Conservation (phyloP, 2,113 vertebrate species). For the Corydoras maculifer region DNA sequence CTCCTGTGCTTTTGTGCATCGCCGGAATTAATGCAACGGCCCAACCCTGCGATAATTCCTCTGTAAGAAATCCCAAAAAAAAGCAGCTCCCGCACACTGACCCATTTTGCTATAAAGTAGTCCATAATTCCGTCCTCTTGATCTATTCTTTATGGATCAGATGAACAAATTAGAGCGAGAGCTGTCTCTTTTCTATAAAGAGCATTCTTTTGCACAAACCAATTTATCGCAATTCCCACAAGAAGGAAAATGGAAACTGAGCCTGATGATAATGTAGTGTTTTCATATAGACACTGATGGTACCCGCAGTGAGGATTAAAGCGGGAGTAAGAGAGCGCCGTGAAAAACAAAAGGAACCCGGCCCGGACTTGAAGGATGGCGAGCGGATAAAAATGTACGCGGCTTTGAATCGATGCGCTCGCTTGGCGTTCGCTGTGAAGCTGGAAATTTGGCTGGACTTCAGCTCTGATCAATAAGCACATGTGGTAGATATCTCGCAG, state of each 20-base stretch:
- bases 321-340: too few relatives aligned
- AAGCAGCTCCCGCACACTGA: constrained; percentile 55
- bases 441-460: too few relatives aligned
- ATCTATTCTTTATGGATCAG: constrained; percentile 51
- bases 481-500: too few relatives aligned
- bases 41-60: constrained; percentile 60
- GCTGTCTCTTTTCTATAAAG: constrained; percentile 27
- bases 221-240: constrained; percentile 45
- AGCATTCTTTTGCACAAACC: constrained; percentile 38
- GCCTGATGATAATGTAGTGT: too few relatives aligned
- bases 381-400: too few relatives aligned
- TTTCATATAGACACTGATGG: too few relatives aligned
- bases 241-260: constrained; percentile 24
- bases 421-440: too few relatives aligned
- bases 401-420: too few relatives aligned
- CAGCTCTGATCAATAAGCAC: too few relatives aligned
- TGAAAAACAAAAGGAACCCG: too few relatives aligned
- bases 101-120: constrained; percentile 67
- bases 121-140: constrained; percentile 58
- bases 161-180: constrained; percentile 36
- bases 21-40: constrained; percentile 70
- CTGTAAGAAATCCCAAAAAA: constrained; percentile 49
- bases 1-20: constrained; percentile 53
- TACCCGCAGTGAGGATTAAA: too few relatives aligned
- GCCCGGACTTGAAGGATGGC: too few relatives aligned